These are phyloP conservation scores for Leptocoma aspasia DNA, from an alignment of 2,113 vertebrate genomes.

Conservation along the genomic window DNA sequence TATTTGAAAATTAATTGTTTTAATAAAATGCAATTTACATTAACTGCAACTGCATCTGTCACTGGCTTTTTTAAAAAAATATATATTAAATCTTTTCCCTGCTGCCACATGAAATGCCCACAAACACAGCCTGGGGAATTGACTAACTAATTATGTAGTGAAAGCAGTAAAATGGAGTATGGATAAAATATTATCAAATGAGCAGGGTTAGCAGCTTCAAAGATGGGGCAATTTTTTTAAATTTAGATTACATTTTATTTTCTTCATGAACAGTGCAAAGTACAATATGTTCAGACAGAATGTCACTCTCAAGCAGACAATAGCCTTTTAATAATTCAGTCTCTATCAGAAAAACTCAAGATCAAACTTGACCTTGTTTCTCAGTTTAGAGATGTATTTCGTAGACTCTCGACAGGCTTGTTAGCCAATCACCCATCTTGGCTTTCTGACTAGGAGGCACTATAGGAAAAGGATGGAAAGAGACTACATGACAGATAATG, in stretches of 20 bases:
- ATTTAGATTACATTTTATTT: neutral
- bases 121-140: neutral
- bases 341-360: constrained; percentile 38
- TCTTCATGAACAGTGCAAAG: neutral
- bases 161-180: neutral
- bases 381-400: neutral
- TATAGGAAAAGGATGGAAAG: neutral
- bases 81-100: neutral
- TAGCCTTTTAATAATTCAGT: constrained; percentile 49
- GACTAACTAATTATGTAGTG: neutral
- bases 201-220: neutral
- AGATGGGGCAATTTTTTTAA: constrained; percentile 10
- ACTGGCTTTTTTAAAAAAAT: neutral
- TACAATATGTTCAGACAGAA: constrained; percentile 56
- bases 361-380: constrained; percentile 38
- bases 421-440: neutral
- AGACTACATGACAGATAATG: neutral
- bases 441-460: neutral
- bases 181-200: neutral
- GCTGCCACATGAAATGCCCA: neutral
- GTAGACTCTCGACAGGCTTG: neutral
- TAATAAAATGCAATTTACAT: neutral
- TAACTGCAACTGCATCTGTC: neutral
- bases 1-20: neutral
- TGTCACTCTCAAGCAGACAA: constrained; percentile 55